Base-by-base conservation (phyloP, 2,888 invertebrate genomes). In the Vesta saturnalis region DNA sequence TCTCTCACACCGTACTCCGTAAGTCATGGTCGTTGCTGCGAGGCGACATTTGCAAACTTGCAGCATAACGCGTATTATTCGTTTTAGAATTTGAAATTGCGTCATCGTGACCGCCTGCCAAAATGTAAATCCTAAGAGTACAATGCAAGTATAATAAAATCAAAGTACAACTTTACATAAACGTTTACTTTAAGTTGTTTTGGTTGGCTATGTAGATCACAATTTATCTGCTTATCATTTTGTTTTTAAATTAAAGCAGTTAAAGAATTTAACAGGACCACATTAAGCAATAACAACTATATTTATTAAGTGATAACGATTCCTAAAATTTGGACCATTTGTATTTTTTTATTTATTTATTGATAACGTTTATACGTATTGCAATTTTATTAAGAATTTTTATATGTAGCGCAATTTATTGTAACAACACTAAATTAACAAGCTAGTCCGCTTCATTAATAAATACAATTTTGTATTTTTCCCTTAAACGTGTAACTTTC, bases 1-100 rank as follows among this genome's bases (percentile, higher is more conserved):
- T 85, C 85, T 84, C 85, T 60, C 39, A 8, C n/a, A n/a, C 60
- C 70, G 54, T 62, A 64, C 68, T 71, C 73, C 72, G 72, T 75
- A 64, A 72, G 69, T 71, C 71, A 71, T 67, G 71, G 71, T 63
- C 71, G 71, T 69, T 69, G 69, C 71, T 71, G 64, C 71, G 62
- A 72, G 72, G 64, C 72, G 74, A 77, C 77, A 78, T 79, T 79
- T 78, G 79, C 79, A 79, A 78, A 78, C 77, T 77, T 79, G 79
- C 79, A 77, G 69, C 73, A 63, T 69, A 68, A 72, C 70, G 69
- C 74, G 70, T 75, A 72, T 72, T 73, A 74, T 71, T 64, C 72
- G 69, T 64, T 71, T 73, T 68, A 64, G 71, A 72, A 71, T 69
- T 73, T 73, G 65, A 58, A 67, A 67, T 74, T 73, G 67, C 73